Conservation (phyloP, 2,797 vertebrate species). For the Protosalanx chinensis region DNA sequence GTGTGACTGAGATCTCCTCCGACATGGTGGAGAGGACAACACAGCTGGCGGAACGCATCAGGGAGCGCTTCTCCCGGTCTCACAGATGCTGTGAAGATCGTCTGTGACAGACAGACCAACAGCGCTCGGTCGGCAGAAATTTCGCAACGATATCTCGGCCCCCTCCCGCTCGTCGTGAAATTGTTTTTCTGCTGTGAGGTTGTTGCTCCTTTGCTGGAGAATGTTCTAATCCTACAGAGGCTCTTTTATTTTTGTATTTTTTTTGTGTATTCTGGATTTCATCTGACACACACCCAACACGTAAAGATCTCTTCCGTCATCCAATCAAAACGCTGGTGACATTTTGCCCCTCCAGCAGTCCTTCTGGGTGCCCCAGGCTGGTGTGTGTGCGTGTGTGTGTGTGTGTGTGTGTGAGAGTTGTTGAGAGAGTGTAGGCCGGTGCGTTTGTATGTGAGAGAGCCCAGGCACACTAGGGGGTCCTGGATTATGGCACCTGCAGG, state of each 20-base stretch:
- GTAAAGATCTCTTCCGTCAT: not conserved
- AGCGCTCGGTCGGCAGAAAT: not conserved
- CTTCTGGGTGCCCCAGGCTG: not conserved
- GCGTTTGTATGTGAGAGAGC: not conserved
- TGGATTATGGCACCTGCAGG: not conserved
- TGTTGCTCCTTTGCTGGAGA: too few relatives aligned
- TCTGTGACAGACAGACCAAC: not conserved
- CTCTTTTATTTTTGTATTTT: too few relatives aligned
- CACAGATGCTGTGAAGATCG: not conserved
- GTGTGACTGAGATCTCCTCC: not conserved
- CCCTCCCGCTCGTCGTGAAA: too few relatives aligned
- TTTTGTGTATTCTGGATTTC: too few relatives aligned
- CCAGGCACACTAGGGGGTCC: not conserved
- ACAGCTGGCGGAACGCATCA: not conserved
- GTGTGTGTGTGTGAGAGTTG: not conserved
- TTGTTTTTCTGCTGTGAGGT: too few relatives aligned
- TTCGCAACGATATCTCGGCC: too few relatives aligned
- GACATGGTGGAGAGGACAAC: not conserved
- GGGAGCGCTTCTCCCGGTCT: not conserved
- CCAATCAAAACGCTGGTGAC: not conserved
- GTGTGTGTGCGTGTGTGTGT: conserved; percentile 13
- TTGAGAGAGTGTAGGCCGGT: too few relatives aligned
- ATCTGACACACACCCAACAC: not conserved
- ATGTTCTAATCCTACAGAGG: too few relatives aligned
- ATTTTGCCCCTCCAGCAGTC: not conserved